Evolutionary conservation across 2,888 invertebrate species (phyloP), one percentile per base, ranked within the genome.

Genomic region (Eubasilissa splendida): DNA sequence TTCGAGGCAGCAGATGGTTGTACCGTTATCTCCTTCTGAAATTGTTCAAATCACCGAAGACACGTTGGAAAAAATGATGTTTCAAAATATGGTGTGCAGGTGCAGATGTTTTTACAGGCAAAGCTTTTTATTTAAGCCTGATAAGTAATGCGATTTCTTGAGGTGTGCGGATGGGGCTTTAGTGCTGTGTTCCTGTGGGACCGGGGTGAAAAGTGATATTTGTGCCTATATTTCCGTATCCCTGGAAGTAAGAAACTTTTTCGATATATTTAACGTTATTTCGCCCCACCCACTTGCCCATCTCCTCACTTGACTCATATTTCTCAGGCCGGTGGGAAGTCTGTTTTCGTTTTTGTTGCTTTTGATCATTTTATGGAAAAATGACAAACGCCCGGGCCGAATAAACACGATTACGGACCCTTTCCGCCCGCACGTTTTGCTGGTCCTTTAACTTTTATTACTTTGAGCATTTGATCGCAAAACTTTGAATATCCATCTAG

Each of bases 241-340:
- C 63, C 76, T 60, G 76, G 79, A 82, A 83, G 79, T 79, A 79
- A 83, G 78, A 76, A 82, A 82, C 74, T 83, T 83, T 83, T 83
- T 82, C 81, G 80, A 83, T 83, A 83, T 82, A 83, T 83, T 83
- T 80, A 81, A 80, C 78, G 80, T 76, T 71, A 78, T 78, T 71
- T 71, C 66, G 74, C 54, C 31, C 79, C 75, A 63, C 70, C 33
- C 66, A 80, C 11, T 68, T 50, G 56, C 54, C 50, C 60, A 53
- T 65, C 74, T 78, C 74, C 58, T 70, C 60, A 60, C 65, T 71
- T 70, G 58, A 68, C 81, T 76, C 76, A 79, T 76, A 79, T 79
- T 76, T 73, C 75, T 63, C 65, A 56, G 75, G 75, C 80, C 80
- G 78, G 80, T 5, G 59, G 70, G 63, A 71, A 58, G 78, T 33